phyloP scores from a whole-genome alignment of 2,888 invertebrate genomes.

The Drosophila glabriapex region DNA sequence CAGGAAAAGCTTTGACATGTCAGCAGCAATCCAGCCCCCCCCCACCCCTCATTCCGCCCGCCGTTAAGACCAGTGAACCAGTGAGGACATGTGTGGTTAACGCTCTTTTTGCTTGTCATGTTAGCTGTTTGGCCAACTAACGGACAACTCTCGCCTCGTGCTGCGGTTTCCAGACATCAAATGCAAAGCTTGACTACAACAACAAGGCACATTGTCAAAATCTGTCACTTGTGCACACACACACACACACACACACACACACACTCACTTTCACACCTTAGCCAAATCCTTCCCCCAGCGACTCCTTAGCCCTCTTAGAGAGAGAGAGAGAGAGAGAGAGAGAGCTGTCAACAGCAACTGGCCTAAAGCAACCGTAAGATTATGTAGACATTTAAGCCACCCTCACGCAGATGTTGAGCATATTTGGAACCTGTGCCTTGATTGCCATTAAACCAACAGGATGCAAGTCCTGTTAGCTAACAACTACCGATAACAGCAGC shows the following conservation, averaged over 20 bases:
- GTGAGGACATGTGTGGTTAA: slow-evolving; percentile 61
- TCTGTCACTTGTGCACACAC: slow-evolving; percentile 53
- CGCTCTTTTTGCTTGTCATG: slow-evolving; percentile 62
- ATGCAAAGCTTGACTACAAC: slow-evolving; percentile 42
- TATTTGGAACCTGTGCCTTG: slow-evolving; percentile 9
- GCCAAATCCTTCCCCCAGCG: background rate
- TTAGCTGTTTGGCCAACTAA: slow-evolving; percentile 39
- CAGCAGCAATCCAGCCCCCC: background rate
- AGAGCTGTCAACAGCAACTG: slow-evolving; percentile 33
- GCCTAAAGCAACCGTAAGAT: slow-evolving; percentile 49
- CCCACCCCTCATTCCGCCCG: background rate
- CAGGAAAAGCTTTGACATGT: background rate
- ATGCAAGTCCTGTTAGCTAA: background rate
- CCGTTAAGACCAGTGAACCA: slow-evolving; percentile 44
- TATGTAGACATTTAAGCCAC: slow-evolving; percentile 42
- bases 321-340: no score
- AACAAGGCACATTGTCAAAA: slow-evolving; percentile 66
- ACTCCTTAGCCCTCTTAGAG: slow-evolving; percentile 1
- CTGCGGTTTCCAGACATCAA: slow-evolving; percentile 50
- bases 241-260: slow-evolving; percentile 3
- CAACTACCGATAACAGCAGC: background rate
- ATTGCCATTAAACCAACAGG: slow-evolving; percentile 30
- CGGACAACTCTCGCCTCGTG: slow-evolving; percentile 36
- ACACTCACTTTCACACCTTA: slow-evolving; percentile 30
- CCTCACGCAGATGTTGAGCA: background rate